Evolutionary conservation across 2,113 vertebrate species (phyloP).

Genomic region (Barnardius zonarius): DNA sequence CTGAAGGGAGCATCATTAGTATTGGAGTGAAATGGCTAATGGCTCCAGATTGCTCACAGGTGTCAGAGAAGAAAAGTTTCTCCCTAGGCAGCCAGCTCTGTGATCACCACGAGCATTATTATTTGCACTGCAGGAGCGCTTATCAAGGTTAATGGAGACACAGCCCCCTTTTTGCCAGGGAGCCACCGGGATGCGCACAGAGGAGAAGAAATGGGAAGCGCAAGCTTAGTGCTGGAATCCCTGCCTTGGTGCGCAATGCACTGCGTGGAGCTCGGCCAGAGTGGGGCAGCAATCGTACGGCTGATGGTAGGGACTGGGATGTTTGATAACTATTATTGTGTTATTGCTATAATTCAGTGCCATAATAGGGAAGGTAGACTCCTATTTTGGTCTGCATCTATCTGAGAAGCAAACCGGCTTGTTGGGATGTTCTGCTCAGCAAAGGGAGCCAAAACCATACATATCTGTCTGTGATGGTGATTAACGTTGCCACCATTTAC

Average conservation of each 20-base stretch:
- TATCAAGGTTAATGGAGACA: slow-evolving; percentile 44
- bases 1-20: slow-evolving; percentile 54
- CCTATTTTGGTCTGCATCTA: not conserved
- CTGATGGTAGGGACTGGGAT: not conserved
- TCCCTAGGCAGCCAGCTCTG: not conserved
- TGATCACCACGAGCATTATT: slow-evolving; percentile 2
- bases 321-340: slow-evolving; percentile 16
- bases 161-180: not conserved
- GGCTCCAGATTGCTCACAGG: slow-evolving; percentile 49
- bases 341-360: not conserved
- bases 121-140: not conserved
- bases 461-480: not conserved
- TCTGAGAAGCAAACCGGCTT: not conserved
- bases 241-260: not conserved
- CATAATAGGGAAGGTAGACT: not conserved
- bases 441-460: not conserved
- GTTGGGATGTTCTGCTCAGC: not conserved
- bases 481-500: slow-evolving; percentile 1
- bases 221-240: not conserved
- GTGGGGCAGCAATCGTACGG: not conserved
- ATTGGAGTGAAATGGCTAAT: slow-evolving; percentile 50
- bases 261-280: not conserved
- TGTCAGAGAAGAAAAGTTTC: slow-evolving; percentile 45
- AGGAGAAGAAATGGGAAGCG: not conserved
- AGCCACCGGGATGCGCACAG: fast-evolving